Evolutionary conservation across 1,140 invertebrate genomes (phyloP).

Genomic region (Cyclargus thomasi): DNA sequence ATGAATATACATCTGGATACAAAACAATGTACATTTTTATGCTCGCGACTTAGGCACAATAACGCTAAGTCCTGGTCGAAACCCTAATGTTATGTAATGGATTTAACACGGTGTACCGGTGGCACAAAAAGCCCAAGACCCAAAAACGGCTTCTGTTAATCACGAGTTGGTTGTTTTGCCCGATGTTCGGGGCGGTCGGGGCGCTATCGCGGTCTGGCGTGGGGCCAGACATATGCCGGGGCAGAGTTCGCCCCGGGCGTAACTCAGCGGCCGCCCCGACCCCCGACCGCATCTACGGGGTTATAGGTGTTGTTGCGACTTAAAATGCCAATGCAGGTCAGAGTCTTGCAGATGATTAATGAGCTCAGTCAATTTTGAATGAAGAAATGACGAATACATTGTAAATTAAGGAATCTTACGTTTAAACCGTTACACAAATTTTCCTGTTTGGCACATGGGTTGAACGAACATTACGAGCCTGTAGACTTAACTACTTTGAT

Average conservation of each 20-base stretch:
- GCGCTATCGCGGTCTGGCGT: slow-evolving; percentile 17
- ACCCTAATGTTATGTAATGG: background rate
- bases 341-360: no score
- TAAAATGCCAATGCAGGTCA: background rate
- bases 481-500: no score
- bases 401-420: no score
- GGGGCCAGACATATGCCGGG: slow-evolving; percentile 13
- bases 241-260: slow-evolving; percentile 13
- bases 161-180: slow-evolving; percentile 16
- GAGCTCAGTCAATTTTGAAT: no score
- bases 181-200: background rate
- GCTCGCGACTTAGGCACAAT: background rate
- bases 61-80: background rate
- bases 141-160: slow-evolving; percentile 17
- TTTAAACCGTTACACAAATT: no score
- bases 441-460: no score
- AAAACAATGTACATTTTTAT: background rate
- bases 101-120: slow-evolving; percentile 11
- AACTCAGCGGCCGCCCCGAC: background rate
- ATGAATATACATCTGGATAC: background rate
- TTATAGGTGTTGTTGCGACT: background rate
- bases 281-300: background rate
- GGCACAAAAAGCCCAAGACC: slow-evolving; percentile 6
- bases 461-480: no score
- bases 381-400: no score